Evolutionary conservation across 1,140 invertebrate genomes (phyloP).

Genomic region (Brachionus paranguensis): DNA sequence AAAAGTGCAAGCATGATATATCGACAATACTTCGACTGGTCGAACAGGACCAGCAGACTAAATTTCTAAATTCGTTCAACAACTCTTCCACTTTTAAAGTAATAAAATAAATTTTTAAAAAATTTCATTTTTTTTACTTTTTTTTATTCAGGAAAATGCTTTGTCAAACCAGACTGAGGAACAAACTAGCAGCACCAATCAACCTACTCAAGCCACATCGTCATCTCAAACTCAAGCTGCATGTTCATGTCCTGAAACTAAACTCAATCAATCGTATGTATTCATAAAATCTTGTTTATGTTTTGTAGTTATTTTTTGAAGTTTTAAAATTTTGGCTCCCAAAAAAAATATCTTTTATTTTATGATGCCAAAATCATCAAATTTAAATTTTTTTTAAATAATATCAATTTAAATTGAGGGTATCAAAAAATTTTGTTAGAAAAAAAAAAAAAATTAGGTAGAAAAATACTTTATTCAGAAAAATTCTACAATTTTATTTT

Average conservation of each 20-base stretch:
- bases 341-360: too few species aligned
- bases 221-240: background rate
- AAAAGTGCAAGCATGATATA: constrained; percentile 25
- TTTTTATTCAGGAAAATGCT: background rate
- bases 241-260: background rate
- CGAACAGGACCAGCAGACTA: constrained; percentile 16
- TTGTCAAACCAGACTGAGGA: background rate
- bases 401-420: too few species aligned
- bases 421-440: too few species aligned
- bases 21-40: constrained; percentile 8
- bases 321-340: background rate
- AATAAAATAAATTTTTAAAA: background rate
- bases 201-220: background rate
- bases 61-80: background rate
- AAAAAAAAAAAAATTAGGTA: too few species aligned
- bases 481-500: too few species aligned
- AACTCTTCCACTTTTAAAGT: constrained; percentile 22
- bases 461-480: too few species aligned
- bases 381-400: too few species aligned
- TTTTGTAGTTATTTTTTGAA: too few species aligned
- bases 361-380: too few species aligned
- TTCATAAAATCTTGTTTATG: background rate
- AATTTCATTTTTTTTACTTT: background rate
- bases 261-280: constrained; percentile 2
- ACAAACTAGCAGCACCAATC: background rate